Evolutionary conservation across 2,113 vertebrate species (phyloP).

Genomic region (Mirza zaza): DNA sequence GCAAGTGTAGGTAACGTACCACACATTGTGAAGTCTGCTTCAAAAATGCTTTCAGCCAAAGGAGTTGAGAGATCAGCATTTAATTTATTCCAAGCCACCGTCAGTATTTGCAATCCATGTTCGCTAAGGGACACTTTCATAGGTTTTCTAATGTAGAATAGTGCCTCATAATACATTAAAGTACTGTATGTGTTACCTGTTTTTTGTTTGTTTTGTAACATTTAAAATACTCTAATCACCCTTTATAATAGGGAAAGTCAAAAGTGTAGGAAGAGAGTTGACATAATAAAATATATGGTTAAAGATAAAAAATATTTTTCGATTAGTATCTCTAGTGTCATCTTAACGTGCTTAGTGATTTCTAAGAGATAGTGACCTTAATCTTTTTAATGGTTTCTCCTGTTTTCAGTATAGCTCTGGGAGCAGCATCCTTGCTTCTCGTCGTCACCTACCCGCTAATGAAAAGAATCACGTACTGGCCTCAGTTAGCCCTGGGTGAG

Average conservation of each 20-base stretch:
- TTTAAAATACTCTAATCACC: background rate
- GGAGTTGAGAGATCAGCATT: background rate
- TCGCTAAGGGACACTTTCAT: background rate
- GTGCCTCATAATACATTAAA: background rate
- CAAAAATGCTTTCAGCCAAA: background rate
- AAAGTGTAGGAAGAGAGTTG: background rate
- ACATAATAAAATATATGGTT: background rate
- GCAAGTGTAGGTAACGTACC: background rate
- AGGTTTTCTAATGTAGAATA: background rate
- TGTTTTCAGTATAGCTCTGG: conserved; percentile 90
- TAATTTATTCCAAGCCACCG: background rate
- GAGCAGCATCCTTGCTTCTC: conserved; percentile 91
- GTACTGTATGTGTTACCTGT: background rate
- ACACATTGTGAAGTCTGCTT: background rate
- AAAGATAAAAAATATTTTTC: background rate
- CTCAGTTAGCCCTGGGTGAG: conserved; percentile 93
- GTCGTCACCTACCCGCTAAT: conserved; percentile 94
- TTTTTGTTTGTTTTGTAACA: conserved; percentile 2
- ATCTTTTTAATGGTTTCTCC: background rate
- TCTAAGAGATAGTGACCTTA: background rate
- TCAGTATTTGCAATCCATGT: background rate
- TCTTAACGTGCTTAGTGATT: background rate
- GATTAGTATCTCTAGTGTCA: background rate
- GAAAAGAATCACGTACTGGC: conserved; percentile 98
- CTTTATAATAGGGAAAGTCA: background rate